These are phyloP conservation scores for Micromys minutus DNA, from an alignment of 2,113 vertebrate species.

Conservation along the genomic window DNA sequence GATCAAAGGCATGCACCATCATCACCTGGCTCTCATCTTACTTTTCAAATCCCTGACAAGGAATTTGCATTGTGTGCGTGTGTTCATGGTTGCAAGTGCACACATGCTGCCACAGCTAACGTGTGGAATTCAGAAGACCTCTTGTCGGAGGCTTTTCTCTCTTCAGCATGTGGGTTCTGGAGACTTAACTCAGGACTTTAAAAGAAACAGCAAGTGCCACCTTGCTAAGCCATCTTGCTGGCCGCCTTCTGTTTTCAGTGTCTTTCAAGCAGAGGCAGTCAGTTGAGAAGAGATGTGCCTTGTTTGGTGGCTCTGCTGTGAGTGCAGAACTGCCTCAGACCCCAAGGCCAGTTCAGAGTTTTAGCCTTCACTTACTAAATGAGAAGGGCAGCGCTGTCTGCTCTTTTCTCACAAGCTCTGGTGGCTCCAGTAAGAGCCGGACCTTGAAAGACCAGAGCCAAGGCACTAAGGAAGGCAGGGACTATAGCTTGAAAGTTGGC, in stretches of 20 bases:
- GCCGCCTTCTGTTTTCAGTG: neutral
- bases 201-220: neutral
- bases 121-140: neutral
- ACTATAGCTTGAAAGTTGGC: neutral
- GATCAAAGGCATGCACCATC: too few species aligned
- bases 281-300: conserved; percentile 10
- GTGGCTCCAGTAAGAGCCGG: neutral
- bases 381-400: neutral
- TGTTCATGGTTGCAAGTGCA: neutral
- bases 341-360: neutral
- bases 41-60: neutral
- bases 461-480: neutral
- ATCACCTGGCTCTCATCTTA: neutral
- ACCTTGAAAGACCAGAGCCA: conserved; percentile 8
- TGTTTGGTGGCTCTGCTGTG: neutral
- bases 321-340: neutral
- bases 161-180: neutral
- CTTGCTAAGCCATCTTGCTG: too few species aligned
- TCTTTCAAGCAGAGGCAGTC: neutral
- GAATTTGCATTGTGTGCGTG: neutral
- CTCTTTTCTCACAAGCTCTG: neutral
- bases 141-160: neutral
- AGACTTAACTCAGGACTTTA: neutral
- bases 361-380: neutral
- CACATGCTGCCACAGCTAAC: neutral